These are phyloP conservation scores for Metallyticus violacea DNA, from an alignment of 2,888 invertebrate species.

Conservation along the genomic window DNA sequence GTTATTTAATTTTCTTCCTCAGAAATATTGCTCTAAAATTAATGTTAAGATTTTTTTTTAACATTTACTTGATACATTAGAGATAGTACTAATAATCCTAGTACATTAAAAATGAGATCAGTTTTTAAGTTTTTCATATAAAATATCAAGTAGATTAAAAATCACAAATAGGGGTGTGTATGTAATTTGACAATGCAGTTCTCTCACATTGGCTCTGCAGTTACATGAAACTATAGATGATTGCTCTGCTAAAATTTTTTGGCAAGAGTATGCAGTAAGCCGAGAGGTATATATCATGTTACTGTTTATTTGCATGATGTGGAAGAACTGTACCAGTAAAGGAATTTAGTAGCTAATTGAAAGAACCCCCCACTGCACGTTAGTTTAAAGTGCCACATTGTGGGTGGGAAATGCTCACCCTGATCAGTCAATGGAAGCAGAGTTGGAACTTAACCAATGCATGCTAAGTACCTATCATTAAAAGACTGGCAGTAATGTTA, in stretches of 20 bases:
- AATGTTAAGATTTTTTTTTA: not conserved
- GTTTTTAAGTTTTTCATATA: not conserved
- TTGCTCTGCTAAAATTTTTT: not conserved
- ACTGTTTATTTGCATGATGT: not conserved
- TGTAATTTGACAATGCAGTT: not conserved
- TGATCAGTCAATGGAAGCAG: not conserved
- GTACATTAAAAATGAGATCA: not conserved
- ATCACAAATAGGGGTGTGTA: not conserved
- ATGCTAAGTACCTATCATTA: not conserved
- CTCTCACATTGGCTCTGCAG: not conserved
- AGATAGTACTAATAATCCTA: not conserved
- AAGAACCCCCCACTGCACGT: not conserved
- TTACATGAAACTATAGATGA: not conserved
- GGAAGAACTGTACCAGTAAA: not conserved
- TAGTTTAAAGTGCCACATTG: not conserved
- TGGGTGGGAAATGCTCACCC: not conserved
- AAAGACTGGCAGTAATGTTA: not conserved
- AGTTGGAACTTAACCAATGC: not conserved
- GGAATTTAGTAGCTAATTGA: not conserved
- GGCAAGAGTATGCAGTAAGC: not conserved
- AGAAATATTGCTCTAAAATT: not conserved
- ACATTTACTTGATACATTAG: not conserved
- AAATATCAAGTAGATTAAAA: not conserved
- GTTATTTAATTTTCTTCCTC: not conserved
- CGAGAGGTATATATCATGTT: not conserved